Base-by-base conservation (phyloP, 2,113 vertebrate species). In the Ammodytes dubius region DNA sequence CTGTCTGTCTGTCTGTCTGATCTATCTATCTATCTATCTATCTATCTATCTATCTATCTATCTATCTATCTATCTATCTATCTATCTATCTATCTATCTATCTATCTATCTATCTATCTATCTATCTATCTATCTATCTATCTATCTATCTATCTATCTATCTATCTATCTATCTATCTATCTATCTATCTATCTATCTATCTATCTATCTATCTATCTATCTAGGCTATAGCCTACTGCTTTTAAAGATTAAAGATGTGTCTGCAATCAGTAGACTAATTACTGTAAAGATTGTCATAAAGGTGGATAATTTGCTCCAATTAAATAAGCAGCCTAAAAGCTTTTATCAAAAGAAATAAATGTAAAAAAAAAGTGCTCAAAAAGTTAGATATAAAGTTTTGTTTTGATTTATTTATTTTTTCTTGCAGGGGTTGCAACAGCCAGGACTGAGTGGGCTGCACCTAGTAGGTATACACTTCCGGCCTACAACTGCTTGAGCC, bases 381-480 rank as follows among this genome's bases (percentile, higher is more conserved):
- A 15, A 10, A 49, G 19, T n/a, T 37, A n/a, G 5, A 13, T 2
- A 10, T 47, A 10, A 2, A 13, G 42, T 11, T 4, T 56, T 17
- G 0, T 35, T 13, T 46, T 9, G 46, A 46, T 4, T 35, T 15
- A 4, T 45, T 74, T 3, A 27, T 27, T 13, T 54, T 68, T 43
- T 13, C 14, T 43, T 54, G 13, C 8, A n/a, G 14, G 9, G 19
- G 6, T 6, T 54, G 40, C 37, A 13, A 7, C 17, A 43, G 54
- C 54, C 46, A 52, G 57, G 50, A 15, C 2, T 39, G 3, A 50
- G 2, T 27, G 27, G 27, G 27, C 27, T 27, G 27, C 27, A 27
- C 27, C 27, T 27, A 27, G 27, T 27, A 27, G 27, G 27, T 14
- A n/a, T 8, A 3, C 6, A 54, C 72, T 84, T 84, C 77, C 77